Evolutionary conservation across 2,113 vertebrate species (phyloP), one percentile per base, ranked within the genome.

Genomic region (Takifugu flavidus): DNA sequence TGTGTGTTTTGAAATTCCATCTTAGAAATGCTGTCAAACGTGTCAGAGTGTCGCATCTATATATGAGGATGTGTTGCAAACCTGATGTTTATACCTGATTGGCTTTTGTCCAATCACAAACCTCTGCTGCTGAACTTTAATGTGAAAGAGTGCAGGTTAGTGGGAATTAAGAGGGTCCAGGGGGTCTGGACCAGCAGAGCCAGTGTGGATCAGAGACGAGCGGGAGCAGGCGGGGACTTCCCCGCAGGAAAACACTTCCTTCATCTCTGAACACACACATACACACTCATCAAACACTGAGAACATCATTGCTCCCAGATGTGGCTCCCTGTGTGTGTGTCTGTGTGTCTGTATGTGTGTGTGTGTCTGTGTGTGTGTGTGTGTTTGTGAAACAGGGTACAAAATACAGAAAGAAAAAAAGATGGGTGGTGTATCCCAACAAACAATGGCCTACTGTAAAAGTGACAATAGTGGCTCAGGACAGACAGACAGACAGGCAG

Each of bases 301-400:
- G 59, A 59, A 55, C 70, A 74, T 83, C 73, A 89, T 90, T 89
- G 75, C 72, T 89, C 79, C 87, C 90, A 92, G 89, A 90, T 92
- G 91, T 90, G 74, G 64, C 59, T 74, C 46, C 65, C 70, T 82
- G 79, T 75, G 77, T 65, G 53, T 39, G 34, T 39, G 31, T 34
- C 5, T 34, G 4, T 34, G 31, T 34, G 31, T 71, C 42, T 53
- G 52, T 80, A 55, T 71, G 25, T 49, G 46, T 53, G 50, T 43
- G 29, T 69, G 28, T 34, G 31, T 34, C 5, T 31, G 29, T 31
- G 3, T 31, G 29, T 31, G 29, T 31, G 29, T 31, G 29, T 31
- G 4, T 31, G 29, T 31, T 4, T 31, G 29, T 31, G 29, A 5
- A 6, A 31, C 29, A 55, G 28, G 13, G 68, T 62, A 59, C 51